phyloP scores from a whole-genome alignment of 2,888 invertebrate species.

The Cosmorhoe ocellata region DNA sequence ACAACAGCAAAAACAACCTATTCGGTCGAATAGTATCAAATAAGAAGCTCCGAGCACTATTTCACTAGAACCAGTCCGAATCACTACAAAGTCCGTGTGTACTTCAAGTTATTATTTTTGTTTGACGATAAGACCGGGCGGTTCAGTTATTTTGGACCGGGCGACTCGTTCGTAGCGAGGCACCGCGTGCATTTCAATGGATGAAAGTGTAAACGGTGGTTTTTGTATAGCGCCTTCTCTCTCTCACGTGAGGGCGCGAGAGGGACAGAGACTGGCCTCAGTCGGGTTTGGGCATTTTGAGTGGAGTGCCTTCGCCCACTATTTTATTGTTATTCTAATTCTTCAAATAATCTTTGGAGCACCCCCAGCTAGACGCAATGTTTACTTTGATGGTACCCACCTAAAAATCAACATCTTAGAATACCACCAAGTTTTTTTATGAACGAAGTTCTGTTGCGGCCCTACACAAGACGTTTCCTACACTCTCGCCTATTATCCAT shows the following conservation, averaged over 20 bases:
- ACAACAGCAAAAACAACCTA: slow-evolving; percentile 12
- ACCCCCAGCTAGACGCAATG: slow-evolving; percentile 26
- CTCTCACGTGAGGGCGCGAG: slow-evolving; percentile 49
- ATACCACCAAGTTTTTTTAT: too few relatives aligned
- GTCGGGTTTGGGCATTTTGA: slow-evolving; percentile 62
- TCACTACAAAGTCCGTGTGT: slow-evolving; percentile 48
- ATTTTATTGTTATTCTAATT: slow-evolving; percentile 70
- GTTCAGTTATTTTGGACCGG: slow-evolving; percentile 69
- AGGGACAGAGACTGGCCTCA: slow-evolving; percentile 52
- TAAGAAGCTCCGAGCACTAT: slow-evolving; percentile 41
- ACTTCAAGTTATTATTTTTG: slow-evolving; percentile 60
- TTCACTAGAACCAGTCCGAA: slow-evolving; percentile 51
- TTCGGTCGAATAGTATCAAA: slow-evolving; percentile 12
- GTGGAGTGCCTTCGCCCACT: slow-evolving; percentile 71
- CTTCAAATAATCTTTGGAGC: slow-evolving; percentile 37
- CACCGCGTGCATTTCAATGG: slow-evolving; percentile 79
- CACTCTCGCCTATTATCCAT: too few relatives aligned
- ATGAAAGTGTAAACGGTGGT: slow-evolving; percentile 80
- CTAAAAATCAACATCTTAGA: too few relatives aligned
- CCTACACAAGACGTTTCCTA: too few relatives aligned
- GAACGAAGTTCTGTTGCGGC: too few relatives aligned
- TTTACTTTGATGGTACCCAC: not conserved
- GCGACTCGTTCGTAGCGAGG: slow-evolving; percentile 70
- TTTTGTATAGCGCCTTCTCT: slow-evolving; percentile 79
- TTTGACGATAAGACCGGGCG: slow-evolving; percentile 60